Evolutionary conservation across 2,797 vertebrate species (phyloP).

Genomic region (Thaleichthys pacificus): DNA sequence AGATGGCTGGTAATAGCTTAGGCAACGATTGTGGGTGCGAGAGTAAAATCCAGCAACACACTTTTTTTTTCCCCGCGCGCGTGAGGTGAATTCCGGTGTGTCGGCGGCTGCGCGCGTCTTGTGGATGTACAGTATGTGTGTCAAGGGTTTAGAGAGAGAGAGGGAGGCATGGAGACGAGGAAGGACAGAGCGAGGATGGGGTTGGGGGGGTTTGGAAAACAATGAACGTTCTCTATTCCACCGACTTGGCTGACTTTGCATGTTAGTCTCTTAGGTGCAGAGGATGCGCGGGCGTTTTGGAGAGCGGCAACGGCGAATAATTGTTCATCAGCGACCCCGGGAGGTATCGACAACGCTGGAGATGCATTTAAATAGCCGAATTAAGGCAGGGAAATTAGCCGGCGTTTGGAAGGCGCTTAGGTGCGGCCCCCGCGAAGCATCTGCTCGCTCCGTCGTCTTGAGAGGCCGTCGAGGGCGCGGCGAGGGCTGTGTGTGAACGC

Average conservation of each 20-base stretch:
- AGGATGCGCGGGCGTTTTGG: constrained; percentile 19
- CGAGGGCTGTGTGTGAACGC: too few relatives aligned
- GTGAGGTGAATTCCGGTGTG: too few relatives aligned
- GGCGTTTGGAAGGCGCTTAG: constrained; percentile 7
- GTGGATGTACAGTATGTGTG: neutral
- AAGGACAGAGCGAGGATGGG: neutral
- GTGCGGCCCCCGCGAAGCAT: neutral
- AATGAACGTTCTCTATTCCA: constrained; percentile 23
- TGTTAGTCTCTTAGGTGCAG: constrained; percentile 14
- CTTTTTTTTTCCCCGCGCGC: too few relatives aligned
- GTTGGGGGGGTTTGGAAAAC: neutral
- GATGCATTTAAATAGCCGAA: constrained; percentile 51
- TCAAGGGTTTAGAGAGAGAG: neutral
- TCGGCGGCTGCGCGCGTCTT: neutral
- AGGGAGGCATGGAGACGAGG: neutral
- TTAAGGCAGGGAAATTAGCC: constrained; percentile 42
- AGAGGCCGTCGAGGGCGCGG: too few relatives aligned
- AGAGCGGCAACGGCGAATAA: constrained; percentile 36
- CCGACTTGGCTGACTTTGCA: constrained; percentile 29
- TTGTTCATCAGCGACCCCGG: constrained; percentile 24
- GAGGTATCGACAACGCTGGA: constrained; percentile 28
- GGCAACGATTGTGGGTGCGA: neutral
- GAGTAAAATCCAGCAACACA: neutral
- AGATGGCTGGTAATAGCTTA: neutral
- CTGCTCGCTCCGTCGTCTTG: neutral